A percentile compares a stretch with the other conserved stretches of the same genome.
Conservation (phyloP, 1,140 invertebrate species). For the Brachionus manjavacas region DNA sequence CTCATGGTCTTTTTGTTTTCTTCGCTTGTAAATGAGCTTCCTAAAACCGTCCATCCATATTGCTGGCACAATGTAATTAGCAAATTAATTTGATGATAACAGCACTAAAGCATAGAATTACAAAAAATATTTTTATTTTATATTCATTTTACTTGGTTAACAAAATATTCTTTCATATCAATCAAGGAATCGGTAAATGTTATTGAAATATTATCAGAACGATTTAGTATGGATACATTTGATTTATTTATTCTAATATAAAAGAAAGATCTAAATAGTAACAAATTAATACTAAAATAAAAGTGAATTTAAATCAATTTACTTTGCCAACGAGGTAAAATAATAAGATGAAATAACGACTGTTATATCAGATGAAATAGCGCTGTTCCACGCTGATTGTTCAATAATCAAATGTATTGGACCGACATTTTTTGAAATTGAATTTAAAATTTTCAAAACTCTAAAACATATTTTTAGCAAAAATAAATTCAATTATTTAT, state of each 20-base stretch:
- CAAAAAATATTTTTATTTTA: background rate
- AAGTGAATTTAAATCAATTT: background rate
- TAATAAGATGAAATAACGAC: background rate
- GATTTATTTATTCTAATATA: constrained; percentile 21
- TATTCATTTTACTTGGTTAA: constrained; percentile 27
- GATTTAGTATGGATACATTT: background rate
- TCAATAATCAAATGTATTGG: constrained; percentile 1
- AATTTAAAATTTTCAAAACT: constrained; percentile 30
- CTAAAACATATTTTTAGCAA: background rate
- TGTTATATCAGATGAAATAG: constrained; percentile 7
- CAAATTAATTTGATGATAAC: constrained; percentile 39
- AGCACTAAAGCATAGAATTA: background rate
- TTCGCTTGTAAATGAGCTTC: constrained; percentile 29
- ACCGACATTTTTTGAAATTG: constrained; percentile 4
- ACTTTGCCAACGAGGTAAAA: constrained; percentile 15
- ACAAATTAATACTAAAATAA: background rate
- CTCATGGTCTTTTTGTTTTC: background rate
- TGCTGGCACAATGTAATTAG: background rate
- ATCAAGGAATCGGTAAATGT: background rate
- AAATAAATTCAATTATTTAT: background rate
- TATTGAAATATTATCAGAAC: constrained; percentile 4
- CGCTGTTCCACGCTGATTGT: constrained; percentile 27
- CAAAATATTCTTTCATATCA: constrained; percentile 18
- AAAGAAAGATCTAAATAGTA: background rate
- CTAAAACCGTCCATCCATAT: constrained; percentile 22